These are phyloP conservation scores for Engystomops pustulosus DNA, from an alignment of 2,113 vertebrate genomes.

Conservation along the genomic window DNA sequence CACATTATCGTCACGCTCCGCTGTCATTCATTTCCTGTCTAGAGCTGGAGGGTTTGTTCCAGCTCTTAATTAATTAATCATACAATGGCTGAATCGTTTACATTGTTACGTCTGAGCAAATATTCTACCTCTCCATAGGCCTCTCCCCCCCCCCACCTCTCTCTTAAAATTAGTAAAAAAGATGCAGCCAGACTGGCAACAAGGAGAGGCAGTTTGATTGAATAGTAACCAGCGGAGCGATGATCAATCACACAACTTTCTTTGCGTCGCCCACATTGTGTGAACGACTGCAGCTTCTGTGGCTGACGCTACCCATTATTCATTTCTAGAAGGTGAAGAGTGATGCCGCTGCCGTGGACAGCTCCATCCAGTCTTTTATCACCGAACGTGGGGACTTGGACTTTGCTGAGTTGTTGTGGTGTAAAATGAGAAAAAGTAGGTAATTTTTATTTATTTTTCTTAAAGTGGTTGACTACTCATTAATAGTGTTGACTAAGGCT, in stretches of 20 bases:
- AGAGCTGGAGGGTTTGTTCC: not conserved
- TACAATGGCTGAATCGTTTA: not conserved
- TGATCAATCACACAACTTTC: conserved; percentile 8
- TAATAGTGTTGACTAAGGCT: no score
- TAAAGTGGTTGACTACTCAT: no score
- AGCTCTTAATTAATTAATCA: conserved; percentile 12
- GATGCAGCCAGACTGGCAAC: not conserved
- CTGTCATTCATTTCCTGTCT: not conserved
- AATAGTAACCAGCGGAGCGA: not conserved
- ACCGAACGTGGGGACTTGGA: conserved; percentile 87
- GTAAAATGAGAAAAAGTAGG: conserved; percentile 87
- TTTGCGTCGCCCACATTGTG: not conserved
- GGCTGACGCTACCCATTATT: conserved; percentile 9
- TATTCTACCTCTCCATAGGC: not conserved
- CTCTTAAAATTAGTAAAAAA: not conserved
- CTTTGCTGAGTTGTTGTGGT: conserved; percentile 93
- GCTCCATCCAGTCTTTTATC: conserved; percentile 77
- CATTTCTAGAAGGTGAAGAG: conserved; percentile 69
- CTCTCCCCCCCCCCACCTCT: no score
- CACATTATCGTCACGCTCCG: conserved; percentile 16
- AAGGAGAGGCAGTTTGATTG: not conserved
- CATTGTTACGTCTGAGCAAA: not conserved
- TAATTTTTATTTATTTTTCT: conserved; percentile 48
- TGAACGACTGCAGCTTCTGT: conserved; percentile 7
- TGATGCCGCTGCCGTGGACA: conserved; percentile 73